A percentile compares a stretch with the other conserved stretches of the same genome.
phyloP scores from a whole-genome alignment of 92 coral and sea anemone species.

The Muricea muricata region DNA sequence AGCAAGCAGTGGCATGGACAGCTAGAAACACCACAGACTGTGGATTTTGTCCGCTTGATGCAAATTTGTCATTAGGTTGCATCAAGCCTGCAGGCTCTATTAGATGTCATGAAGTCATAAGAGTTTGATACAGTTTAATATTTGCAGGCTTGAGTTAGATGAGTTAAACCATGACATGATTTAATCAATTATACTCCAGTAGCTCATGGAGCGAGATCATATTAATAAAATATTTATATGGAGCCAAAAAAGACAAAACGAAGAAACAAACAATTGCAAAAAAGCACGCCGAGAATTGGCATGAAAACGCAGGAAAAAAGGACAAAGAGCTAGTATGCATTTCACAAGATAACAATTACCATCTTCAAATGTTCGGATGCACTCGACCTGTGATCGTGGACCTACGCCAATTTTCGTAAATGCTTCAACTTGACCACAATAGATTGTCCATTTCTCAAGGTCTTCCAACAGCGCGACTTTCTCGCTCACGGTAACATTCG shows the following conservation, averaged over 20 bases:
- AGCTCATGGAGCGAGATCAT: not conserved
- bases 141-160: too few species aligned
- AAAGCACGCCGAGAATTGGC: not conserved
- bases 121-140: too few species aligned
- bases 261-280: too few species aligned
- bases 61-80: too few species aligned
- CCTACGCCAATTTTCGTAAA: conserved; percentile 33
- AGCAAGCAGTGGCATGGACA: not conserved
- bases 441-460: conserved; percentile 13
- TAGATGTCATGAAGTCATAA: too few species aligned
- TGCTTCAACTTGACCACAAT: not conserved
- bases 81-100: too few species aligned
- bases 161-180: too few species aligned
- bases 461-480: not conserved
- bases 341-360: not conserved
- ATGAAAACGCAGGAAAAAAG: too few species aligned
- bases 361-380: conserved; percentile 23
- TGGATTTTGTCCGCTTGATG: too few species aligned
- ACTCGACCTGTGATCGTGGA: not conserved
- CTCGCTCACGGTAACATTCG: not conserved
- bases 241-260: too few species aligned
- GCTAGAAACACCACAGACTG: too few species aligned
- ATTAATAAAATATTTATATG: not conserved
- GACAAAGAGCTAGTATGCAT: not conserved
- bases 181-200: too few species aligned